Evolutionary conservation across 2,888 invertebrate species (phyloP).

Genomic region (Quadroppia sp.): DNA sequence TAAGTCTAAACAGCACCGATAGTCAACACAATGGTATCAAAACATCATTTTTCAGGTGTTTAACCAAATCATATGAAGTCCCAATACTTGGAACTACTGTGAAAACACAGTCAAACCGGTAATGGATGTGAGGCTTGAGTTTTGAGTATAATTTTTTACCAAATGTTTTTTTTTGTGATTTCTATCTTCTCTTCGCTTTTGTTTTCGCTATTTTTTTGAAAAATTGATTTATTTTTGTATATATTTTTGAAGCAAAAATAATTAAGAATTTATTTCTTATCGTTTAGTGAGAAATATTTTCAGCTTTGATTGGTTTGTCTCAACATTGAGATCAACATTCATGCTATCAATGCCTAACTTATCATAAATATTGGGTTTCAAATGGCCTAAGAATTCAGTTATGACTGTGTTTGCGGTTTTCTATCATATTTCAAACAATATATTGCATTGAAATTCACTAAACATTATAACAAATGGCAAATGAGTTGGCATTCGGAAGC

Average conservation of each 20-base stretch:
- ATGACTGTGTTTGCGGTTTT: background rate
- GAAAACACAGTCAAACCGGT: conserved; percentile 15
- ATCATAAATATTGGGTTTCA: background rate
- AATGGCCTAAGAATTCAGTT: background rate
- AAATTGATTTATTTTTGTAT: conserved; percentile 3
- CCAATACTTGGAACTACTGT: background rate
- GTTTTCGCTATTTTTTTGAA: background rate
- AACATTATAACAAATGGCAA: background rate
- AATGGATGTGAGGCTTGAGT: background rate
- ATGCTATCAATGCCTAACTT: background rate
- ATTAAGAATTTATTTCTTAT: background rate
- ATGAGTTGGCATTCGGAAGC: background rate
- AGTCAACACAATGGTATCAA: background rate
- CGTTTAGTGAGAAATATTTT: background rate
- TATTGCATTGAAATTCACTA: background rate
- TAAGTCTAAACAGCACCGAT: background rate
- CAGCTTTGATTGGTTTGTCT: background rate
- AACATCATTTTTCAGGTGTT: background rate
- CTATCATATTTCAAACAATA: conserved; percentile 9
- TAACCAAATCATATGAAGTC: background rate
- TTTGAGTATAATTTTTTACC: background rate
- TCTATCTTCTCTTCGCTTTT: background rate
- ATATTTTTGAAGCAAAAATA: background rate
- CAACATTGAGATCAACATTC: background rate
- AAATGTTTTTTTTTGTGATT: background rate